Evolutionary conservation across 2,888 invertebrate genomes (phyloP).

Genomic region (Electrophaes corylata): DNA sequence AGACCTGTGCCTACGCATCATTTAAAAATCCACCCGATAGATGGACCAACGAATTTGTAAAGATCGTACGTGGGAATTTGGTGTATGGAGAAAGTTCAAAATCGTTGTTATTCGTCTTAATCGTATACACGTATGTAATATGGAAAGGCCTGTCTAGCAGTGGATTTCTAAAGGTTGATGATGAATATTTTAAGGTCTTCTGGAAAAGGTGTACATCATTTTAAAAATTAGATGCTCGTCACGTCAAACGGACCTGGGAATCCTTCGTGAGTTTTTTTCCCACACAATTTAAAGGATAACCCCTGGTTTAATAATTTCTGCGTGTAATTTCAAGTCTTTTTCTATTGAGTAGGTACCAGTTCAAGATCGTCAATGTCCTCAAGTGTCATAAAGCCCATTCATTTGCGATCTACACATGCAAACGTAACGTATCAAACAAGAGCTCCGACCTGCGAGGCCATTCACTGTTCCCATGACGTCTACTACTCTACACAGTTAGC

Average conservation of each 20-base stretch:
- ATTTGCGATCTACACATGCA: conserved; percentile 38
- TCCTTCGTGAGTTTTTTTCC: background rate
- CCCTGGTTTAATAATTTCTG: background rate
- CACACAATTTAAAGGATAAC: background rate
- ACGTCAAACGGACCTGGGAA: background rate
- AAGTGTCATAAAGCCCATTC: conserved; percentile 23
- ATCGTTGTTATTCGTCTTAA: no score
- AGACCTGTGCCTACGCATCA: no score
- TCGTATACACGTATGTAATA: no score
- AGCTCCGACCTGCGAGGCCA: conserved; percentile 48
- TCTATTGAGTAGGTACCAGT: conserved; percentile 3
- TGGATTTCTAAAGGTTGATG: no score
- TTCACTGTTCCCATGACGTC: conserved; percentile 66
- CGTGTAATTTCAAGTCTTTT: background rate
- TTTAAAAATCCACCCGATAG: no score
- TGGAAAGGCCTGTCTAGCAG: no score
- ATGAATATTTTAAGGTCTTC: no score
- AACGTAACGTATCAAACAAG: conserved; percentile 44
- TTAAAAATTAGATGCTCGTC: no score
- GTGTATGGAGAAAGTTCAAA: no score
- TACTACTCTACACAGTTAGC: conserved; percentile 58
- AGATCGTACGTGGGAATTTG: no score
- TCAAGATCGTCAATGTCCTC: conserved; percentile 1
- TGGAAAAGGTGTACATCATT: no score
- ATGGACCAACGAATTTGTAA: no score